Evolutionary conservation across 2,888 invertebrate species (phyloP).

Genomic region (Dicranocentrus wangi): DNA sequence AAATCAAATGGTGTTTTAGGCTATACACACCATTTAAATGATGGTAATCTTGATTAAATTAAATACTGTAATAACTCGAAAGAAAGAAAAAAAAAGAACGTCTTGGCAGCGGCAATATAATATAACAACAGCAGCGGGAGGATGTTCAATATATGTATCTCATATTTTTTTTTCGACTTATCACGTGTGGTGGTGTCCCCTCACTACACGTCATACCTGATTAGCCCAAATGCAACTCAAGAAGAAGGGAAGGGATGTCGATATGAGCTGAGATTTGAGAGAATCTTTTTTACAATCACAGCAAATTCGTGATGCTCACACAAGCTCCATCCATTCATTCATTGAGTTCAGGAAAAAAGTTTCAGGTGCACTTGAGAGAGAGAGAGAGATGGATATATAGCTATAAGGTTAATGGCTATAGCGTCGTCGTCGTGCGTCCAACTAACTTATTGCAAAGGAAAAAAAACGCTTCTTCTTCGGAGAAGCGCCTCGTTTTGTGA

Average conservation of each 20-base stretch:
- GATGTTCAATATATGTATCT: slow-evolving; percentile 9
- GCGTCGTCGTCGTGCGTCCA: slow-evolving; percentile 31
- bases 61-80: slow-evolving; percentile 8
- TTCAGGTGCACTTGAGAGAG: not conserved
- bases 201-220: not conserved
- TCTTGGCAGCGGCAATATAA: slow-evolving; percentile 28
- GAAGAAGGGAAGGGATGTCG: not conserved
- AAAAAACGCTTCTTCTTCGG: not conserved
- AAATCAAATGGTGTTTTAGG: not conserved
- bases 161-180: not conserved
- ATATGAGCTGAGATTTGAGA: slow-evolving; percentile 9
- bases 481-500: not conserved
- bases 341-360: not conserved
- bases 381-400: not conserved
- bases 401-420: slow-evolving; percentile 57
- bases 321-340: not conserved
- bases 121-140: slow-evolving; percentile 20
- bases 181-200: slow-evolving; percentile 16
- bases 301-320: not conserved
- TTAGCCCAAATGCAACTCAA: too few species aligned
- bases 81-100: slow-evolving; percentile 14
- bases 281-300: too few species aligned
- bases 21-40: slow-evolving; percentile 1
- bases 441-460: not conserved
- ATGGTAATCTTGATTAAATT: slow-evolving; percentile 18